phyloP scores from a whole-genome alignment of 2,888 invertebrate genomes.

The Venusia cambrica region DNA sequence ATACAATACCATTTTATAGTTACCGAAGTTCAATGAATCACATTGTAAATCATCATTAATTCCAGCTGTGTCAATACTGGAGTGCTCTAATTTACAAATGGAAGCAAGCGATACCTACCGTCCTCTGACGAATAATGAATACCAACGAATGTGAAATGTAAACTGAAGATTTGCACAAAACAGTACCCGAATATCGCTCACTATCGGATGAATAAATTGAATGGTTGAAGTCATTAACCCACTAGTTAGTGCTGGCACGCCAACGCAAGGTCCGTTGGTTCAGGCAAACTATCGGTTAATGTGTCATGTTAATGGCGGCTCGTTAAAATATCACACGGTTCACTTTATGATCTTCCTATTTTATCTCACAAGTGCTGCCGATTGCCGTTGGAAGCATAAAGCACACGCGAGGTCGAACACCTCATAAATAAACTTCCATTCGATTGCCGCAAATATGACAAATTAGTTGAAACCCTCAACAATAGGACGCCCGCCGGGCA shows the following conservation, averaged over 20 bases:
- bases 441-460: conserved; percentile 24
- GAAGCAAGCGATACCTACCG: too few relatives aligned
- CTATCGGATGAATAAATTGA: conserved; percentile 40
- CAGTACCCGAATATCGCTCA: conserved; percentile 28
- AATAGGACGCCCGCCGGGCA: conserved; percentile 24
- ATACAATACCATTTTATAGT: too few relatives aligned
- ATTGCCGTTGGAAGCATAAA: conserved; percentile 19
- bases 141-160: conserved; percentile 5
- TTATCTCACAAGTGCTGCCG: conserved; percentile 43
- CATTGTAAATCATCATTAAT: too few relatives aligned
- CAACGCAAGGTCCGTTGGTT: conserved; percentile 54
- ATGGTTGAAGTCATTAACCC: conserved; percentile 49
- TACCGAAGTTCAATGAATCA: too few relatives aligned
- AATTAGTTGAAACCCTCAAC: conserved; percentile 24
- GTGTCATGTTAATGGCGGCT: conserved; percentile 60
- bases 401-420: conserved; percentile 10
- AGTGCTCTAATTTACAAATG: background rate
- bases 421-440: conserved; percentile 19
- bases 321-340: conserved; percentile 54
- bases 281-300: conserved; percentile 49
- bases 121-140: too few relatives aligned
- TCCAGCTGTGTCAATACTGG: background rate
- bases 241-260: conserved; percentile 58
- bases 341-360: conserved; percentile 59
- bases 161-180: conserved; percentile 20